Evolutionary conservation across 2,113 vertebrate genomes (phyloP).

Genomic region (Neogale vison): DNA sequence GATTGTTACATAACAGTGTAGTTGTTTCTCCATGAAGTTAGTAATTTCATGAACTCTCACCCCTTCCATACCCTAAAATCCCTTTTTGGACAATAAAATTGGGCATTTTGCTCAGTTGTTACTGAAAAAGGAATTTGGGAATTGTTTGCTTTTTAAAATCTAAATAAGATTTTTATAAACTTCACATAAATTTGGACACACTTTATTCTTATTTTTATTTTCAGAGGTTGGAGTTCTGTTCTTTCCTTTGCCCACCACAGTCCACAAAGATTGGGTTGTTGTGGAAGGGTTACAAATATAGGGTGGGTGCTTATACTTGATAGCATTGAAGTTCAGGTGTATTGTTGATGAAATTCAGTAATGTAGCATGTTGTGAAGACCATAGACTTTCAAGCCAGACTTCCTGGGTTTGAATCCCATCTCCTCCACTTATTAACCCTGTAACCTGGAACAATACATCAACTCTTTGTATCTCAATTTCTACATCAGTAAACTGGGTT

Average conservation of each 20-base stretch:
- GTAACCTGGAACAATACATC: background rate
- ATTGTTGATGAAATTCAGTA: background rate
- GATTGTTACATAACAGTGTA: background rate
- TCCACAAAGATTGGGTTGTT: background rate
- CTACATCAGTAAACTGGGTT: background rate
- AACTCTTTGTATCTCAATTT: background rate
- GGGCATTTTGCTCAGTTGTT: slow-evolving; percentile 20
- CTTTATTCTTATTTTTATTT: slow-evolving; percentile 1
- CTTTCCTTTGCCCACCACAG: background rate
- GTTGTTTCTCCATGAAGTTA: background rate
- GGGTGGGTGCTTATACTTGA: background rate
- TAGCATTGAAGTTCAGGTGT: background rate
- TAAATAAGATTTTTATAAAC: slow-evolving; percentile 14
- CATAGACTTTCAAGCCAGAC: background rate
- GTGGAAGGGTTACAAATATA: background rate
- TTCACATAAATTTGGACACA: background rate
- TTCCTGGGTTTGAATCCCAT: background rate
- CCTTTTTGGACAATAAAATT: background rate
- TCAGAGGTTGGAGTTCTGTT: background rate
- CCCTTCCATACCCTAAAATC: background rate
- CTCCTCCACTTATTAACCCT: background rate
- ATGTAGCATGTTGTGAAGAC: background rate
- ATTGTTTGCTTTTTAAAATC: background rate
- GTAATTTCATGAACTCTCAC: background rate
- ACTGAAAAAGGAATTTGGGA: background rate